Conservation (phyloP, 2,888 invertebrate genomes). For the Synanthedon vespiformis region DNA sequence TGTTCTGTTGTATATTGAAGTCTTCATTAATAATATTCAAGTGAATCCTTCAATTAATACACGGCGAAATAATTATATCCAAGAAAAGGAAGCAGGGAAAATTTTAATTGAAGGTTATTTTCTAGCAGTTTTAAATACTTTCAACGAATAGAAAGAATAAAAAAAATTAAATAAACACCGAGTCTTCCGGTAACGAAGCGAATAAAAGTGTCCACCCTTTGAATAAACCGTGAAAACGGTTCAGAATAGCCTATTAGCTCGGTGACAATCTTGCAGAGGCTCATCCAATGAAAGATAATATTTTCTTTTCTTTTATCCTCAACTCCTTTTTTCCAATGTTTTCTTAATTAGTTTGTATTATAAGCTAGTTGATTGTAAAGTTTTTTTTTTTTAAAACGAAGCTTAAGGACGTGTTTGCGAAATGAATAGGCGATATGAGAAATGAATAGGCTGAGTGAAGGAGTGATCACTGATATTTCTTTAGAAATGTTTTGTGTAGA, state of each 20-base stretch:
- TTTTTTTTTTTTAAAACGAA: too few relatives aligned
- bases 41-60: slow-evolving; percentile 3
- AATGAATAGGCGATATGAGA: too few relatives aligned
- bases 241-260: slow-evolving; percentile 56
- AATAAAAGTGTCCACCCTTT: slow-evolving; percentile 56
- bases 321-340: slow-evolving; percentile 28
- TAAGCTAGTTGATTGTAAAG: too few relatives aligned
- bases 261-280: slow-evolving; percentile 50
- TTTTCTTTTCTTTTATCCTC: slow-evolving; percentile 61
- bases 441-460: too few relatives aligned
- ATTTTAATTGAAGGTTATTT: slow-evolving; percentile 6
- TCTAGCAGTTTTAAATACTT: background rate
- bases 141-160: slow-evolving; percentile 14
- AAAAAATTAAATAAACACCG: slow-evolving; percentile 36
- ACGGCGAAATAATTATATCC: slow-evolving; percentile 1
- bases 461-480: too few relatives aligned
- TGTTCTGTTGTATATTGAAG: too few relatives aligned
- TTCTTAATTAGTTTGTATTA: slow-evolving; percentile 45
- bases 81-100: slow-evolving; percentile 12
- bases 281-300: slow-evolving; percentile 47
- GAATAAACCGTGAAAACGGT: slow-evolving; percentile 53
- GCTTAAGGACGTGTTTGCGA: too few relatives aligned
- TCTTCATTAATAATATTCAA: too few relatives aligned
- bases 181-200: slow-evolving; percentile 50
- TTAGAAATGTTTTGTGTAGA: too few relatives aligned